Base-by-base conservation (phyloP, 2,113 vertebrate genomes). In the Pachycephala philippinensis region DNA sequence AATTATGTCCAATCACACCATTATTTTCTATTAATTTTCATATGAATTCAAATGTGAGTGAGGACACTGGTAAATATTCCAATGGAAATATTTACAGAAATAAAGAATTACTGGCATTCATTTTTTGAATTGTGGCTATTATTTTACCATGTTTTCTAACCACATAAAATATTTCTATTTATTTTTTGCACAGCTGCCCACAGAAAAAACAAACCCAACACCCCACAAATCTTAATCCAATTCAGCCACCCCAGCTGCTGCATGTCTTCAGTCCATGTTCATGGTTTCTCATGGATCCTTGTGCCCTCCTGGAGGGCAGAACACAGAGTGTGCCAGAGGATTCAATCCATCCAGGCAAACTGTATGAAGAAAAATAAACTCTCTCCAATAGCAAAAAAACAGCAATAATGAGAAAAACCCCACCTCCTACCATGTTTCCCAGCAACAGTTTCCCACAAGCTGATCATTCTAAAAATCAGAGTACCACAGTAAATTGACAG, bases 291-390 rank as follows among this genome's bases (percentile, higher is more conserved):
- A 28, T 11, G 3, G 9, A 44, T 45, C 20, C 9, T 53, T 60
- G 7, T 57, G 5, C n/a, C 31, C 28, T 72, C 14, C 28, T 3
- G 5, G 11, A 87, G 6, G 19, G 9, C 4, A 66, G 33, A 63
- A 44, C 14, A 16, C 0, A 74, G 2, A 11, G 11, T n/a, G 3
- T 15, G 28, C 40, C 2, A 2, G 31, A 57, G 14, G 10, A 71
- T 61, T 75, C 31, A 65, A 22, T 52, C 11, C 24, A 71, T 6
- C 1, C 7, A 35, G 31, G 5, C 28, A 31, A 65, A 59, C 2
- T 10, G 3, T 3, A 44, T 49, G 84, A 84, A 49, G 35, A 40
- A 69, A 86, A 75, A 37, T 1, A 69, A 71, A 45, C 2, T 4
- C 16, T 24, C 33, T 65, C 14, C 27, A 52, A 22, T 2, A 1